Conservation (phyloP, 2,888 invertebrate genomes). For the Orgyia antiqua region DNA sequence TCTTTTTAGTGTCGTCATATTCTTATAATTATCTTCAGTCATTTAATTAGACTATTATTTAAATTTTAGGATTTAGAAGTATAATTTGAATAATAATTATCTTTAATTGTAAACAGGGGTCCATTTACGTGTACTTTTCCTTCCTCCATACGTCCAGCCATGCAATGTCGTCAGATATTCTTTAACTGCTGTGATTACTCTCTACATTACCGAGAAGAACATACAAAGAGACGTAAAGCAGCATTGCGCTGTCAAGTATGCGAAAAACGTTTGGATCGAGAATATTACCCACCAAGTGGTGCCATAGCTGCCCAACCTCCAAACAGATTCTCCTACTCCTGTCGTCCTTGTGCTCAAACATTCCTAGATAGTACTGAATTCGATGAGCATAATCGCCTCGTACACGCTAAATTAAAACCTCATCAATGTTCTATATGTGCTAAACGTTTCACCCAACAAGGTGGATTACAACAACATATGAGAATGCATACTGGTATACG, state of each 20-base stretch:
- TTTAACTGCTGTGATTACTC: constrained; percentile 72
- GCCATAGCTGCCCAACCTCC: constrained; percentile 28
- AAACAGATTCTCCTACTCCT: constrained; percentile 40
- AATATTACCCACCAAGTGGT: constrained; percentile 31
- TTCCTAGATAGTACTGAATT: constrained; percentile 50
- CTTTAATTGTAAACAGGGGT: constrained; percentile 41
- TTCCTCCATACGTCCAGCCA: constrained; percentile 49
- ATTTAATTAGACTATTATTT: no score
- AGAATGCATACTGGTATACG: constrained; percentile 66
- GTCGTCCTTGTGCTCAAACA: constrained; percentile 50
- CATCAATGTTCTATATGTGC: constrained; percentile 61
- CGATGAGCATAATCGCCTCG: constrained; percentile 57
- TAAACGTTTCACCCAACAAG: constrained; percentile 67
- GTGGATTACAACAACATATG: constrained; percentile 69
- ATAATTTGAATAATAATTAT: no score
- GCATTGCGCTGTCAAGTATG: constrained; percentile 70
- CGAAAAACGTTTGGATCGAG: constrained; percentile 61
- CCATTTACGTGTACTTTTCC: constrained; percentile 68
- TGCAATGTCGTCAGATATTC: constrained; percentile 64
- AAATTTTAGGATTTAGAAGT: no score
- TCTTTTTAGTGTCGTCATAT: no score
- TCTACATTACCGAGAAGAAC: constrained; percentile 64
- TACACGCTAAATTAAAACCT: constrained; percentile 63
- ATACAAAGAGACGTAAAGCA: constrained; percentile 67
- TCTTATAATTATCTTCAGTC: no score